These are phyloP conservation scores for Sebastes cheni DNA, from an alignment of 2,797 vertebrate species.

Conservation along the genomic window DNA sequence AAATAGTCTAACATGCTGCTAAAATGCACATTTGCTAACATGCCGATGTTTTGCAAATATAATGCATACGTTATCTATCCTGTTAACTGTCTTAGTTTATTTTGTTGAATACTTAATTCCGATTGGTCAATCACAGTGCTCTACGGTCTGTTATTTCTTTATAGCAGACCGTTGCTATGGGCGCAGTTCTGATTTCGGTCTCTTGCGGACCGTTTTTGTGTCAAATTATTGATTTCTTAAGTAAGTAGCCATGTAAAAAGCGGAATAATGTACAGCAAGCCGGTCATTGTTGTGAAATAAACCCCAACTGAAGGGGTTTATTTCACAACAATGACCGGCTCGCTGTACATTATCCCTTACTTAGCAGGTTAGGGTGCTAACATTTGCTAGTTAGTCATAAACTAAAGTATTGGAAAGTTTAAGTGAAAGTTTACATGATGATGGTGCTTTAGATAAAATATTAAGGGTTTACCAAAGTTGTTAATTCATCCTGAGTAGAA, in stretches of 20 bases:
- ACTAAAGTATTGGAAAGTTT: neutral
- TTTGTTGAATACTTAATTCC: fast-evolving
- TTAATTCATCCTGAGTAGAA: neutral
- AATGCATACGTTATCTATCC: neutral
- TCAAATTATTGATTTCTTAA: too few relatives aligned
- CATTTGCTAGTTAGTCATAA: neutral
- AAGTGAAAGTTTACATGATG: neutral
- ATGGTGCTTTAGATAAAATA: neutral
- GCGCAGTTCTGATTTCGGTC: fast-evolving
- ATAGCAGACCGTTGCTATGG: too few relatives aligned
- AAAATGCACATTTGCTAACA: neutral
- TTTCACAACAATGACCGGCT: too few relatives aligned
- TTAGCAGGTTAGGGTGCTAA: neutral
- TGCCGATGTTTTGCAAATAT: neutral
- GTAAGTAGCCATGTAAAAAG: fast-evolving
- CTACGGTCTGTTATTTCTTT: too few relatives aligned
- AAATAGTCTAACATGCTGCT: neutral
- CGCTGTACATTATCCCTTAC: too few relatives aligned
- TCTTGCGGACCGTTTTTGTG: fast-evolving
- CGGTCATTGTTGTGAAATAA: too few relatives aligned
- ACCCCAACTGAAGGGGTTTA: too few relatives aligned
- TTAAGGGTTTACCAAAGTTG: neutral
- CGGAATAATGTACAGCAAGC: too few relatives aligned
- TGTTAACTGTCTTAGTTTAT: neutral
- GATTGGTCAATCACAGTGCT: fast-evolving